A percentile compares a stretch with the other conserved stretches of the same genome.
These are phyloP conservation scores for Copsychus sechellarum DNA, from an alignment of 2,113 vertebrate species.

Conservation along the genomic window DNA sequence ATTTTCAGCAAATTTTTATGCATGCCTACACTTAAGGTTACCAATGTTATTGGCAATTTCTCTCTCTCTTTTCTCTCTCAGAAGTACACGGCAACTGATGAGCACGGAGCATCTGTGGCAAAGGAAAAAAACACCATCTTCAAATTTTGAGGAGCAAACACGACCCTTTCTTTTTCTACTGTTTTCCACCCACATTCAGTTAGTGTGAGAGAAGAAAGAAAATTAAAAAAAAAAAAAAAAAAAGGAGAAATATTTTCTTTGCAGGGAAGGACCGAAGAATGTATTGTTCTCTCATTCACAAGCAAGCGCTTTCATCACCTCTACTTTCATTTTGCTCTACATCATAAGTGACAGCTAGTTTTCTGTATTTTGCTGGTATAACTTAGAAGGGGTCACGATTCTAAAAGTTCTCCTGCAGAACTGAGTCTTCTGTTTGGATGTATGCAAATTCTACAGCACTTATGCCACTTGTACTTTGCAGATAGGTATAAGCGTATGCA, in stretches of 20 bases:
- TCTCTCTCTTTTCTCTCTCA: slow-evolving; percentile 60
- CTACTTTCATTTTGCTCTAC: slow-evolving; percentile 12
- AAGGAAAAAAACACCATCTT: slow-evolving; percentile 44
- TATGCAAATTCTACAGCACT: slow-evolving; percentile 11
- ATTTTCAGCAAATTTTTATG: slow-evolving; percentile 74
- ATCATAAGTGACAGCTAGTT: background rate
- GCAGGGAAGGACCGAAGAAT: background rate
- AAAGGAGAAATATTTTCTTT: background rate
- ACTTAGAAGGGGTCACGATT: background rate
- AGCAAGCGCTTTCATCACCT: background rate
- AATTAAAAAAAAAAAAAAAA: background rate
- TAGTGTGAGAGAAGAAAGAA: slow-evolving; percentile 18
- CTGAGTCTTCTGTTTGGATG: background rate
- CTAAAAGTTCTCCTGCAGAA: background rate
- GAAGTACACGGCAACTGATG: slow-evolving; percentile 64
- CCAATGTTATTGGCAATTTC: slow-evolving; percentile 68
- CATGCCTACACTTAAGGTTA: slow-evolving; percentile 74
- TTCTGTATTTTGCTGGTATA: background rate
- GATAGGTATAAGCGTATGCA: slow-evolving; percentile 47
- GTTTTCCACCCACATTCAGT: slow-evolving; percentile 43
- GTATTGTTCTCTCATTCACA: slow-evolving; percentile 27
- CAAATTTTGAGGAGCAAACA: slow-evolving; percentile 62
- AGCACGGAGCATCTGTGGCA: slow-evolving; percentile 52
- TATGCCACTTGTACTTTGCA: slow-evolving; percentile 20
- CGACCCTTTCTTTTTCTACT: slow-evolving; percentile 52